Conservation (phyloP, 1,140 invertebrate species). For the Bombus cullumanus region DNA sequence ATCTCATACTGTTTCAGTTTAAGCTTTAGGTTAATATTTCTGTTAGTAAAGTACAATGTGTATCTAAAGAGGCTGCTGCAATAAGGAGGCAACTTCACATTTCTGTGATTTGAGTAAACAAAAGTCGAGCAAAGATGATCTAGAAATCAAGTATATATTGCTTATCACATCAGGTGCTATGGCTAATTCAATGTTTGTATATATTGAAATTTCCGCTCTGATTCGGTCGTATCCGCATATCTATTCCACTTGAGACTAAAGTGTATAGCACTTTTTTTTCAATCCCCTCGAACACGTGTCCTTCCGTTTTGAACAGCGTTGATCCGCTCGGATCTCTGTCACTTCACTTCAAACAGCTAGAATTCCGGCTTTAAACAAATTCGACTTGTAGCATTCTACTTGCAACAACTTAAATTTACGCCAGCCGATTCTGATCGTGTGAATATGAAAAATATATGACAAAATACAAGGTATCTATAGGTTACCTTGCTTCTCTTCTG, state of each 20-base stretch:
- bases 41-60: background rate
- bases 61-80: background rate
- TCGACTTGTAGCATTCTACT: background rate
- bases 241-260: background rate
- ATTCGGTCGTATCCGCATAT: background rate
- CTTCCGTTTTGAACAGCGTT: background rate
- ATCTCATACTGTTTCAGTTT: slow-evolving; percentile 2
- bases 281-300: background rate
- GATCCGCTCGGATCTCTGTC: background rate
- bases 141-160: background rate
- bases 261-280: background rate
- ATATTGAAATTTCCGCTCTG: background rate
- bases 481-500: background rate
- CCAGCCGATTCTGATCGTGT: background rate
- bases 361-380: background rate
- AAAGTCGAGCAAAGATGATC: background rate
- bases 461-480: background rate
- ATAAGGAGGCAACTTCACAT: background rate
- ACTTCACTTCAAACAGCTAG: background rate
- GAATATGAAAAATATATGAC: background rate
- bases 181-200: no score
- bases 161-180: no score
- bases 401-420: slow-evolving; percentile 10
- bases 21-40: background rate
- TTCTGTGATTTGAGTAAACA: background rate